Conservation (phyloP, 2,113 vertebrate species). For the Athene cunicularia region DNA sequence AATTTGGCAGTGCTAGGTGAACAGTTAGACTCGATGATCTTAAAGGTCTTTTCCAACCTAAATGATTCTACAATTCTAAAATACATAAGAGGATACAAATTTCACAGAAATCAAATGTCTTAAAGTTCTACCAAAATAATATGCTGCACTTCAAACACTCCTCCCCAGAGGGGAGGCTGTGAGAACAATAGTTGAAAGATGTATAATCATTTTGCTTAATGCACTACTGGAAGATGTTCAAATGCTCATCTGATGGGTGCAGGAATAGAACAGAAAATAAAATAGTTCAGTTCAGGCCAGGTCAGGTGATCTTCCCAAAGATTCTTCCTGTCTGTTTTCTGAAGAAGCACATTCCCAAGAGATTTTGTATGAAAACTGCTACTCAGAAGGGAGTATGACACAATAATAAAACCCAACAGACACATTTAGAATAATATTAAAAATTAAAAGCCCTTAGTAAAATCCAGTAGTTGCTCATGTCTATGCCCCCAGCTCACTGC, state of each 20-base stretch:
- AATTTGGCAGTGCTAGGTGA: neutral
- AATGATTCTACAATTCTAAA: neutral
- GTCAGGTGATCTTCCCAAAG: neutral
- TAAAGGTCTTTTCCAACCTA: neutral
- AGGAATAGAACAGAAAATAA: neutral
- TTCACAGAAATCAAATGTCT: neutral
- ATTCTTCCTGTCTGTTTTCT: neutral
- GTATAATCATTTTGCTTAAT: constrained; percentile 10
- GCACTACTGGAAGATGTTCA: neutral
- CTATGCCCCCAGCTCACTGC: neutral
- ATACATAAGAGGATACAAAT: neutral
- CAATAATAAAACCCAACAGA: neutral
- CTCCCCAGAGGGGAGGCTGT: neutral
- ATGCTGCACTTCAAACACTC: neutral
- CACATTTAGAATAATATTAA: neutral
- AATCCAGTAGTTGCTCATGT: neutral
- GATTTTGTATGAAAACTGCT: neutral
- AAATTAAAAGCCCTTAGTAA: neutral
- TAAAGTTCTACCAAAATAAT: neutral
- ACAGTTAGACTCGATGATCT: neutral
- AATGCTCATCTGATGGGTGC: neutral
- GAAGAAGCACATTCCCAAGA: neutral
- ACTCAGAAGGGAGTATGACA: neutral
- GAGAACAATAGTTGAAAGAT: constrained; percentile 41
- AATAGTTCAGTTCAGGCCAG: neutral